Evolutionary conservation across 2,113 vertebrate species (phyloP), one percentile per base, ranked within the genome.

Genomic region (Dunckerocampus dactyliophorus): DNA sequence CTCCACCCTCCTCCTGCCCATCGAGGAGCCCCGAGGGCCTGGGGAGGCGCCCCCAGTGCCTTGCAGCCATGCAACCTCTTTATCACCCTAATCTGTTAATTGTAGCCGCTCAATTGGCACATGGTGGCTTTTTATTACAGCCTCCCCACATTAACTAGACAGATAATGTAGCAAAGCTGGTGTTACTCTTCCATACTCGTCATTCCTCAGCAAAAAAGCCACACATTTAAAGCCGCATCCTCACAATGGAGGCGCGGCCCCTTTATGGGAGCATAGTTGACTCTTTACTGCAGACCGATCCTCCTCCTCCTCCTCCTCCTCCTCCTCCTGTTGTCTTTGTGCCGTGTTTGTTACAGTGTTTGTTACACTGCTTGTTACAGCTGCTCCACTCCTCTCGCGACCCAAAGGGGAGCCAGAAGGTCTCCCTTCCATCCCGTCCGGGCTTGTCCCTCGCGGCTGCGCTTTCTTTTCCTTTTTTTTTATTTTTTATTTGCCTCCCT

Each of bases 11-110:
- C 79, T 76, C 75, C 75, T 77, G 79, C 84, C 83, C 80, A 77
- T 77, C 81, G 63, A 75, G 76, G 73, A 83, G 86, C 88, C 91
- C 85, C 45, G 76, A 83, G 91, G 89, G 68, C 82, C n/a, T 48
- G 75, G 74, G 87, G 82, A 83, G 82, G 72, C 84, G 87, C 83
- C 88, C 74, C 62, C 15, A 9, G 56, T 91, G 88, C 90, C 91
- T 90, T 8, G 75, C 85, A 90, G 89, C 85, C 82, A 88, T 84
- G 88, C 87, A 91, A 87, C 89, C 91, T 92, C 88, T 91, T 92
- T 91, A 92, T 92, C 91, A 90, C 89, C 88, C 90, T 94, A 94
- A 95, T 93, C 94, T 92, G 91, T 91, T 95, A 94, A 94, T 95
- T 94, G 91, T 90, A 91, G 87, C 76, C 80, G 87, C 90, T 91